Conservation (phyloP, 2,113 vertebrate species). For the Carassius gibelio region DNA sequence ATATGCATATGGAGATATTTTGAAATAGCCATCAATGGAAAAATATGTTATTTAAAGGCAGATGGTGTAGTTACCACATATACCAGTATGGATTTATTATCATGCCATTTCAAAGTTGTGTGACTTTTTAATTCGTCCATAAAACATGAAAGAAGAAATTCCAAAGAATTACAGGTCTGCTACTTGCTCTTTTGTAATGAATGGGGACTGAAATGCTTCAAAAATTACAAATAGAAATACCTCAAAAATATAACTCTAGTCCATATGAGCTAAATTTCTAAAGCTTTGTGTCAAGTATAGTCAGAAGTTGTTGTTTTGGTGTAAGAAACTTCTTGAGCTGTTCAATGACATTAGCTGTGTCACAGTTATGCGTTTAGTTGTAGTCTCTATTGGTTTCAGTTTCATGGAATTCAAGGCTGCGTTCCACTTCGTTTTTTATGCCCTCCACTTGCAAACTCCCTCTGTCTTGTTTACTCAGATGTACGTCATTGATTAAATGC, state of each 20-base stretch:
- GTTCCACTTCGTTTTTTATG: too few relatives aligned
- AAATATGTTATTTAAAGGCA: not conserved
- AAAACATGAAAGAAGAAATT: not conserved
- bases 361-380: too few relatives aligned
- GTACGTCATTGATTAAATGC: too few relatives aligned
- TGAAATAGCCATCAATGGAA: not conserved
- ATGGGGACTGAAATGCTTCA: not conserved
- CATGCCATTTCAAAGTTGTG: not conserved
- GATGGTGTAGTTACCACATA: not conserved
- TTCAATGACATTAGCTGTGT: not conserved
- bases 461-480: too few relatives aligned
- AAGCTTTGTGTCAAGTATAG: too few relatives aligned
- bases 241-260: not conserved
- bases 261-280: too few relatives aligned
- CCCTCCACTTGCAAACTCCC: too few relatives aligned
- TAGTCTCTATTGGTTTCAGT: too few relatives aligned
- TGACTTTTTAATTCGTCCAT: not conserved
- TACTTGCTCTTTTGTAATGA: not conserved
- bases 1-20: not conserved
- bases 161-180: too few relatives aligned
- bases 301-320: too few relatives aligned
- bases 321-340: not conserved
- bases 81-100: too few relatives aligned
- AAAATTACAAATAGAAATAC: not conserved
- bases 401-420: too few relatives aligned